These are phyloP conservation scores for Tympanuchus pallidicinctus DNA, from an alignment of 2,113 vertebrate genomes.

Conservation along the genomic window DNA sequence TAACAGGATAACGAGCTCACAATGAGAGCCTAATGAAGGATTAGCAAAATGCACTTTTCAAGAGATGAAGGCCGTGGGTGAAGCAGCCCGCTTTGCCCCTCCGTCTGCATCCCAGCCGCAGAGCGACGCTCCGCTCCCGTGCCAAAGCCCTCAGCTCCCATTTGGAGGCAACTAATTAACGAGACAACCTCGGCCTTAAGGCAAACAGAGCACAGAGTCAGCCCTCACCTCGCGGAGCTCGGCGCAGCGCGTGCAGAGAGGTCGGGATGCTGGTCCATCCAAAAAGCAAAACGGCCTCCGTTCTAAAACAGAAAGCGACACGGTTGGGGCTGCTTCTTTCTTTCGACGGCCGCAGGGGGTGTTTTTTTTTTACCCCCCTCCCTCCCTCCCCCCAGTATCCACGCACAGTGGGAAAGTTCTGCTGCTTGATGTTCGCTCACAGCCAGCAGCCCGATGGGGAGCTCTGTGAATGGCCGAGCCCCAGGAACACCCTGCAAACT, in stretches of 20 bases:
- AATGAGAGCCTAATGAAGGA: conserved; percentile 68
- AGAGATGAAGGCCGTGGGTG: conserved; percentile 46
- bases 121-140: background rate
- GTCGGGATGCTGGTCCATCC: conserved; percentile 9
- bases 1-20: conserved; percentile 67
- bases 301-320: conserved; percentile 19
- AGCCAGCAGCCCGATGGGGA: background rate
- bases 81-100: background rate
- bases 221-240: background rate
- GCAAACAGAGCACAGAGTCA: background rate
- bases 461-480: no score
- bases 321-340: background rate
- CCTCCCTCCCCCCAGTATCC: no score
- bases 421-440: fast-evolving
- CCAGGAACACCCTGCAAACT: background rate
- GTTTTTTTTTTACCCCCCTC: no score
- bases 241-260: background rate
- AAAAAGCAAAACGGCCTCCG: background rate
- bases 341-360: background rate
- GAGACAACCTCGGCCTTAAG: background rate
- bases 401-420: background rate
- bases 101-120: conserved; percentile 46
- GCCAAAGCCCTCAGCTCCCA: background rate
- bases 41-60: conserved; percentile 25
- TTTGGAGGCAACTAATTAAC: background rate